These are phyloP conservation scores for Meiosimyza decipiens DNA, from an alignment of 2,888 invertebrate genomes.

Conservation along the genomic window DNA sequence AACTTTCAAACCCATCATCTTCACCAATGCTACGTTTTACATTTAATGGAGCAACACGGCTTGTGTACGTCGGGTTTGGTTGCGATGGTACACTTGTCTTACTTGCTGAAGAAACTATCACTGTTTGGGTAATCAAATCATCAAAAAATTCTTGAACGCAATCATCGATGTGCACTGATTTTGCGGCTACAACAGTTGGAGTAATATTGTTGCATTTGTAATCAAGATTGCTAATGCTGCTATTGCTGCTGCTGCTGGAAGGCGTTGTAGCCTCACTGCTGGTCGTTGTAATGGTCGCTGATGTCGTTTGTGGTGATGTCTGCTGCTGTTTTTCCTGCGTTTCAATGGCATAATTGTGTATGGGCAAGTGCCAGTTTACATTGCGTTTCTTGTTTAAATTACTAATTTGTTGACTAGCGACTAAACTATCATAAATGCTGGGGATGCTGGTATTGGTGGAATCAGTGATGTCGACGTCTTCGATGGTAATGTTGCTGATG, in stretches of 20 bases:
- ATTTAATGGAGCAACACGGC: slow-evolving; percentile 31
- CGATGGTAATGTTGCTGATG: slow-evolving; percentile 38
- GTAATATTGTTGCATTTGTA: slow-evolving; percentile 24
- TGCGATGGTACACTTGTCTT: background rate
- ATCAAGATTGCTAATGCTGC: slow-evolving; percentile 6
- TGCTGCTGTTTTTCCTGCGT: slow-evolving; percentile 58
- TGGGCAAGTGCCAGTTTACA: slow-evolving; percentile 66
- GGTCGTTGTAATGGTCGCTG: slow-evolving; percentile 24
- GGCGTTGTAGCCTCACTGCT: slow-evolving; percentile 46
- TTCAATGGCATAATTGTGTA: slow-evolving; percentile 59
- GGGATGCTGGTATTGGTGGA: slow-evolving; percentile 27
- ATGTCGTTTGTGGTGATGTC: slow-evolving; percentile 48
- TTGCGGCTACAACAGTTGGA: slow-evolving; percentile 6
- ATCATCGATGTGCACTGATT: slow-evolving; percentile 45
- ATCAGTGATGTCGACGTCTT: slow-evolving; percentile 5
- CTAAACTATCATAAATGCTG: slow-evolving; percentile 36
- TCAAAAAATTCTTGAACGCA: slow-evolving; percentile 50
- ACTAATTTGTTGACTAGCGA: slow-evolving; percentile 37
- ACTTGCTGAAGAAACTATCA: slow-evolving; percentile 15
- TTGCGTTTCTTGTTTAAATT: slow-evolving; percentile 59
- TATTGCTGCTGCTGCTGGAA: slow-evolving; percentile 25
- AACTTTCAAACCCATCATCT: slow-evolving; percentile 88
- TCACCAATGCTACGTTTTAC: slow-evolving; percentile 62
- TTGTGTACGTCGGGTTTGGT: background rate
- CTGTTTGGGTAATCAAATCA: slow-evolving; percentile 47